These are phyloP conservation scores for Papilio aristodemus DNA, from an alignment of 1,140 invertebrate genomes.

Conservation along the genomic window DNA sequence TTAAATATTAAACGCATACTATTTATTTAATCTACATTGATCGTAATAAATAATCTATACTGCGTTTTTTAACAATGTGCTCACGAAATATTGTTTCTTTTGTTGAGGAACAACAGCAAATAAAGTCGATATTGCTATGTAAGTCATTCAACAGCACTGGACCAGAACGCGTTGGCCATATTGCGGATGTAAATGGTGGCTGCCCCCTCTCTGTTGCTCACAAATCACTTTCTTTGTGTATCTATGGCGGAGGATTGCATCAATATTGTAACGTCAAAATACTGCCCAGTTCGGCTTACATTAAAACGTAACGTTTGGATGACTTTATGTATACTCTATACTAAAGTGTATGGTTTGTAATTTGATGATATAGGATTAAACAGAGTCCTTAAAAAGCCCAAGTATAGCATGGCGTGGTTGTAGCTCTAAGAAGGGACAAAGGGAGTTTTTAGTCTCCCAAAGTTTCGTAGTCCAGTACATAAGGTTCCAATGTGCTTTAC, in stretches of 20 bases:
- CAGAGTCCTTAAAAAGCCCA: too few species aligned
- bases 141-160: not conserved
- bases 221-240: not conserved
- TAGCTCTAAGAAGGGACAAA: too few species aligned
- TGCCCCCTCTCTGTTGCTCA: not conserved
- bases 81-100: not conserved
- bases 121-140: slow-evolving; percentile 2
- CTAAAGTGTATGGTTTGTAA: too few species aligned
- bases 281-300: not conserved
- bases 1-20: too few species aligned
- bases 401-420: too few species aligned
- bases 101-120: not conserved
- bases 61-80: not conserved
- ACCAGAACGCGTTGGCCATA: not conserved
- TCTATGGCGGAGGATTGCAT: not conserved
- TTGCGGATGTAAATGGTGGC: not conserved
- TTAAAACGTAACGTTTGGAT: too few species aligned
- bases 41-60: not conserved
- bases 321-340: too few species aligned
- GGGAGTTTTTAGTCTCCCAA: too few species aligned
- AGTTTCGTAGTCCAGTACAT: too few species aligned
- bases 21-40: too few species aligned
- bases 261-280: slow-evolving; percentile 12
- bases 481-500: too few species aligned
- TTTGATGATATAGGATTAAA: too few species aligned